A percentile compares a stretch with the other conserved stretches of the same genome.
These are phyloP conservation scores for Pomatostomus ruficeps DNA, from an alignment of 2,113 vertebrate species.

Conservation along the genomic window DNA sequence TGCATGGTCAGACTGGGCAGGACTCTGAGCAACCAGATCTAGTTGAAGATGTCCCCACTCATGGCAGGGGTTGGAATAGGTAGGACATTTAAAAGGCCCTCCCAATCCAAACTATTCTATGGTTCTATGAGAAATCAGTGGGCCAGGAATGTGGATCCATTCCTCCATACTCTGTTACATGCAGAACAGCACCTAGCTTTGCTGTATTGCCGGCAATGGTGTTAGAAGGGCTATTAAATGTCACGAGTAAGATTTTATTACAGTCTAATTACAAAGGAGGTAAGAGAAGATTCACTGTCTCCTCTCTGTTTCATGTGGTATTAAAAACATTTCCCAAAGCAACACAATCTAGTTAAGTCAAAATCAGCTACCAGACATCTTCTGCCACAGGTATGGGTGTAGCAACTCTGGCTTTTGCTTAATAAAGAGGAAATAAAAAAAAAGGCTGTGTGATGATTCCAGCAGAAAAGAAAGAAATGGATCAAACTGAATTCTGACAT, in stretches of 20 bases:
- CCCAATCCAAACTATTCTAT: background rate
- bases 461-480: background rate
- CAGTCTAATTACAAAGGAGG: background rate
- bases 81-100: background rate
- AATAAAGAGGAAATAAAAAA: background rate
- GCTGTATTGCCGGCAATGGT: background rate
- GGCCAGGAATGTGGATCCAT: background rate
- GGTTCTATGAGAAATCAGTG: background rate
- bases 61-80: background rate
- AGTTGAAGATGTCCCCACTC: background rate
- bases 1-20: accelerated
- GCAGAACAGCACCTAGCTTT: background rate
- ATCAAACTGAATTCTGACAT: background rate
- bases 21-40: background rate
- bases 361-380: background rate
- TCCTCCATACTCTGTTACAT: background rate
- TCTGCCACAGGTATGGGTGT: background rate
- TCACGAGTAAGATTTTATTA: background rate
- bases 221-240: background rate
- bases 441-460: background rate
- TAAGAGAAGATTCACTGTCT: background rate
- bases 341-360: background rate
- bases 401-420: background rate
- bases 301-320: background rate
- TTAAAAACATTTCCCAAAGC: background rate